These are phyloP conservation scores for Punctoribates punctum DNA, from an alignment of 2,888 invertebrate genomes.

Conservation along the genomic window DNA sequence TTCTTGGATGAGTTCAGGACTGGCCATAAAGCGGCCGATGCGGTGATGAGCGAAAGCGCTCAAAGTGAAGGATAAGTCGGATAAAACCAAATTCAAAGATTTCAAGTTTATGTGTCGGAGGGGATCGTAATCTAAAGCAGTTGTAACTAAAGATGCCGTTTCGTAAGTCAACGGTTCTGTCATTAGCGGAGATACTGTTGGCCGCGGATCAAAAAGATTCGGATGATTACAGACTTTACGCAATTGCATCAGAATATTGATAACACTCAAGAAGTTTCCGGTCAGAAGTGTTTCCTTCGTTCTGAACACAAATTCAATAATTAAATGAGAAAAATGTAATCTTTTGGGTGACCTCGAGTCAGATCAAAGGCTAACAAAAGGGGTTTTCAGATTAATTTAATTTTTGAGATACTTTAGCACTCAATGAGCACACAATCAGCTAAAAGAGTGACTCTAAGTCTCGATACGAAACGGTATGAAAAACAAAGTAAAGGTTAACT, in stretches of 20 bases:
- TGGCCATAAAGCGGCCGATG: constrained; percentile 68
- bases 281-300: constrained; percentile 87
- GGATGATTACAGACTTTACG: constrained; percentile 98
- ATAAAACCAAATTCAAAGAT: constrained; percentile 63
- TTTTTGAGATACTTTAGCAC: constrained; percentile 59
- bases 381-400: constrained; percentile 56
- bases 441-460: constrained; percentile 54
- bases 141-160: constrained; percentile 69
- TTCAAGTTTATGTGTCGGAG: constrained; percentile 66
- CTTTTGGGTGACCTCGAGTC: background rate
- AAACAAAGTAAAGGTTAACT: no score
- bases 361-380: background rate
- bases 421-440: no score
- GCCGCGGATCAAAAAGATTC: constrained; percentile 93
- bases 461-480: constrained; percentile 83
- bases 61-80: constrained; percentile 65
- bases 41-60: constrained; percentile 81
- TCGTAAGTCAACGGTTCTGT: constrained; percentile 69
- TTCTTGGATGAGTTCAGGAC: constrained; percentile 67
- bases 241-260: constrained; percentile 94
- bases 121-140: constrained; percentile 68
- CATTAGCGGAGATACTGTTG: constrained; percentile 88
- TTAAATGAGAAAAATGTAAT: no score
- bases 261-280: constrained; percentile 90
- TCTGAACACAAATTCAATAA: constrained; percentile 59